Evolutionary conservation across 53 echinoderm and acorn worm genomes (phyloP).

Genomic region (Luidia sarsii): DNA sequence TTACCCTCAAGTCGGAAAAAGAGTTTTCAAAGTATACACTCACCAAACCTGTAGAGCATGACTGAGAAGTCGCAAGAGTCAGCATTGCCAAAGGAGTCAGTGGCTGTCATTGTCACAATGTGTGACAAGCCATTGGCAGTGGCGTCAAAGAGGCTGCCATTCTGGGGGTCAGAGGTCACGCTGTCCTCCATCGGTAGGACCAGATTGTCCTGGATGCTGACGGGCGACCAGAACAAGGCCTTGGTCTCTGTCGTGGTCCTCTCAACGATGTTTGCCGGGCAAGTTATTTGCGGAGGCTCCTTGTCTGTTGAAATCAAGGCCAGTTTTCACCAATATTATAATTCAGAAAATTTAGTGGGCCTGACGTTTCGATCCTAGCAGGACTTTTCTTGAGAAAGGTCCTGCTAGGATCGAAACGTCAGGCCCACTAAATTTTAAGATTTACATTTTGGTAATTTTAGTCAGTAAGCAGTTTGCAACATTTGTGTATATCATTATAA

Average conservation of each 20-base stretch:
- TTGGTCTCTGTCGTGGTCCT: conserved; percentile 45
- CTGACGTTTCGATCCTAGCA: no score
- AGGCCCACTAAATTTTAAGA: no score
- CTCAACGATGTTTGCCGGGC: conserved; percentile 56
- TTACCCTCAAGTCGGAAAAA: no score
- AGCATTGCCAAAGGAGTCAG: conserved; percentile 55
- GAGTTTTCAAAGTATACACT: no score
- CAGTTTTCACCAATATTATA: no score
- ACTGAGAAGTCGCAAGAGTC: conserved; percentile 62
- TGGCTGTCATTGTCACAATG: conserved; percentile 51
- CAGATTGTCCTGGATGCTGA: conserved; percentile 53
- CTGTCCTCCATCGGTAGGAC: conserved; percentile 17
- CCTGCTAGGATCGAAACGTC: no score
- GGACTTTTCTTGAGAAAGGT: no score
- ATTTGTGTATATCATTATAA: neutral
- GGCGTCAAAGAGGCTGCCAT: conserved; percentile 51
- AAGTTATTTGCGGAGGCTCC: conserved; percentile 46
- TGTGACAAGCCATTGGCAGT: conserved; percentile 21
- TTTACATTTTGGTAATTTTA: no score
- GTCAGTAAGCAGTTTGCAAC: no score
- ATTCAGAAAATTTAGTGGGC: no score
- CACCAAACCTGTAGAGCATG: conserved; percentile 49
- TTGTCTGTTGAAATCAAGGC: conserved; percentile 58
- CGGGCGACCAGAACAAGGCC: conserved; percentile 49
- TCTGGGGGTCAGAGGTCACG: conserved; percentile 16